Base-by-base conservation (phyloP, 1,140 invertebrate species). In the Hydropsyche tenuis region DNA sequence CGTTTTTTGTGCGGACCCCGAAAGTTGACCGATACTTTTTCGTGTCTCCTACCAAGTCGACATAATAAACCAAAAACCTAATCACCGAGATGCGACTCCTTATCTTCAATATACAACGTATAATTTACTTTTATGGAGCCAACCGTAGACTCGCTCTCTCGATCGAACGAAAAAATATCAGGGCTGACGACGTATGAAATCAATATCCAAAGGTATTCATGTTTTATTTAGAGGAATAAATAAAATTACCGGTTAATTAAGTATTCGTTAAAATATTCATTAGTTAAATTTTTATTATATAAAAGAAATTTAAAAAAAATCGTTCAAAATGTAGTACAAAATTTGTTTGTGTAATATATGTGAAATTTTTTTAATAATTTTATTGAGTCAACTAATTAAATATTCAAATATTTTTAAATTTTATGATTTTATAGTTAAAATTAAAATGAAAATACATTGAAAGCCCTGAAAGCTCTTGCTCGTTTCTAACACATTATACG, bases 101-200 rank as follows among this genome's bases (percentile, higher is more conserved):
- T 74, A 77, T 77, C 73, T 74, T 45, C 69, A 66, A 77, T 69
- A 70, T 76, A 76, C 75, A 77, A 77, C 75, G 42, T 77, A 77
- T 77, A 77, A 77, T 77, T 77, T 77, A 77, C 73, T 77, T 77
- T 77, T 77, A 74, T 77, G 75, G 73, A 71, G 63, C 69, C 48
- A 77, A 56, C 75, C 69, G 51, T 72, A 68, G 72, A 76, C 66
- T 23, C 12, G 20, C 23, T 60, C 25, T 43, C 25, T 43, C 51
- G 14, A 60, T 12, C 12, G 37, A 48, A 48, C 14, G 14, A 48
- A 25, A 60, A 60, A 25, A 20, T 7, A 12, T 18, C 68, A 56
- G 68, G 68, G 68, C 27, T 56, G 48, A 20, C 30, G 9, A 37
- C 30, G 3, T 4, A 37, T 4, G 9, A 37, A 37, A 37, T 9